Evolutionary conservation across 2,797 vertebrate species (phyloP).

Genomic region (Acropternis orthonyx): DNA sequence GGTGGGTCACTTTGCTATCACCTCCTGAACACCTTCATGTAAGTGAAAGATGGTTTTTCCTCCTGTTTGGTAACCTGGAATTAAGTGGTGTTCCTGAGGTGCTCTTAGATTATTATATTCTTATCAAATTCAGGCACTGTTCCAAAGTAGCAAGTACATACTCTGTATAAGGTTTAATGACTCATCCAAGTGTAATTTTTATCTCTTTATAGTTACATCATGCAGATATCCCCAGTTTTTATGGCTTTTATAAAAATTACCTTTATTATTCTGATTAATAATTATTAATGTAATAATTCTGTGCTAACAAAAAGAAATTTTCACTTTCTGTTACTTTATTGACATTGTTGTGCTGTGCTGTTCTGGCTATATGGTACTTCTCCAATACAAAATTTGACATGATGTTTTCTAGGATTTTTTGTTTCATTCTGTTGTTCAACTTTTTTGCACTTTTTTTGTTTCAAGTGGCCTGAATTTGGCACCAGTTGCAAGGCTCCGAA

Average conservation of each 20-base stretch:
- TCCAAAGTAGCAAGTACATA: not conserved
- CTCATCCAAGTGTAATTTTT: not conserved
- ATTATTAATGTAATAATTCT: not conserved
- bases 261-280: not conserved
- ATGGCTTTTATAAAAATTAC: not conserved
- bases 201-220: not conserved
- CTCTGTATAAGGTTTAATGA: not conserved
- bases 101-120: not conserved
- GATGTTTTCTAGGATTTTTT: not conserved
- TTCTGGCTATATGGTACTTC: not conserved
- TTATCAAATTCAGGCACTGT: not conserved
- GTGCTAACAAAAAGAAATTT: not conserved
- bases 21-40: not conserved
- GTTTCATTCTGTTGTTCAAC: not conserved
- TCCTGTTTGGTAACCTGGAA: not conserved
- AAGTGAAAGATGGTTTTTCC: not conserved
- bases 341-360: not conserved
- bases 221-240: not conserved
- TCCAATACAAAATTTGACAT: not conserved
- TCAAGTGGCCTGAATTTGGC: slow-evolving; percentile 94
- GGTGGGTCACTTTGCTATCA: not conserved
- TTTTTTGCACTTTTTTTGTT: not conserved
- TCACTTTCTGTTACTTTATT: not conserved
- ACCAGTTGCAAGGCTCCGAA: slow-evolving; percentile 92
- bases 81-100: not conserved